Evolutionary conservation across 2,888 invertebrate genomes (phyloP), one percentile per base, ranked within the genome.

Genomic region (Ophonus ardosiacus): DNA sequence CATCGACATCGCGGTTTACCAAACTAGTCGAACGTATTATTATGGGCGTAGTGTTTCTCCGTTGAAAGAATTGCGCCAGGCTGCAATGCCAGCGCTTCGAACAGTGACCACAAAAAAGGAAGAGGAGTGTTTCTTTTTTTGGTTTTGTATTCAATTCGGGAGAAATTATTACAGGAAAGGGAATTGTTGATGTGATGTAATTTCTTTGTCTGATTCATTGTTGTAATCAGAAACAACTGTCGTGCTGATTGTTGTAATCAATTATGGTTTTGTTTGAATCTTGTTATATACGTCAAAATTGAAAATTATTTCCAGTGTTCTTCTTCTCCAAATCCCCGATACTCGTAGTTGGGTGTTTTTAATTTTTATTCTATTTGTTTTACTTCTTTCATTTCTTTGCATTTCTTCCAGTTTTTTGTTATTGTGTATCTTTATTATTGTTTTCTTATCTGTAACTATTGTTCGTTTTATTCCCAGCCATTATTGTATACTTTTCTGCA

Each of bases 21-120:
- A 65, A 81, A 81, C 63, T 61, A 81, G 63, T 81, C 81, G 43
- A 81, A 81, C 81, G 61, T 81, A 65, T 81, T 31, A 81, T 81
- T 81, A 81, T 61, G 43, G 81, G 59, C 79, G 79, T 21, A 31
- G 79, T 79, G 61, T 80, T 61, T 59, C 79, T 59, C 79, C 24
- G 79, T 59, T 38, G 79, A 61, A 81, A 81, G 81, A 81, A 81
- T 65, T 81, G 38, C 59, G 24, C 38, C 79, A 38, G 79, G 24
- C 68, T 40, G 40, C 38, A 43, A 7, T 57, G 59, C 21, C 7
- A n/a, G 6, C 7, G 78, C 56, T n/a, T 8, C 13, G 63, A 38
- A 15, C 78, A 56, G 79, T 24, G 79, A 31, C 10, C 59, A 31
- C 38, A 43, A 76, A 76, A 76, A 76, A 51, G 43, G 43, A 51